Percentiles rank a stretch among this genome's conserved stretches.
These are phyloP conservation scores for Dryobotodes eremita DNA, from an alignment of 2,888 invertebrate species.

Conservation along the genomic window DNA sequence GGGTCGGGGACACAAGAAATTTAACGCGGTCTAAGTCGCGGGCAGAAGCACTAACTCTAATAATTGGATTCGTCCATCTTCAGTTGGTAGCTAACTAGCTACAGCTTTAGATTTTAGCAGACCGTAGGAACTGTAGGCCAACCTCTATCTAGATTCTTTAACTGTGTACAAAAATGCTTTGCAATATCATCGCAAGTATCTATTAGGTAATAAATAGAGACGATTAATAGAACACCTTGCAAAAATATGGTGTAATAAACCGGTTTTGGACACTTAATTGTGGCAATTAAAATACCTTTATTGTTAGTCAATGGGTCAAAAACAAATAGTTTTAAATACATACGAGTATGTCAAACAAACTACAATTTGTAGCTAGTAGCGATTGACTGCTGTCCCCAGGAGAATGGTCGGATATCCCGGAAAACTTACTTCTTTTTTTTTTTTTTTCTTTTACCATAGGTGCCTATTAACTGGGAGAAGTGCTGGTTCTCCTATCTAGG, in stretches of 20 bases:
- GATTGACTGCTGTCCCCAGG: too few species aligned
- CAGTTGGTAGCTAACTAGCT: not conserved
- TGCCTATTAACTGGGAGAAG: too few species aligned
- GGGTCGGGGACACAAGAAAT: not conserved
- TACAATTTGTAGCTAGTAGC: not conserved
- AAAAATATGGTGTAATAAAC: constrained; percentile 47
- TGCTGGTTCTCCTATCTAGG: too few species aligned
- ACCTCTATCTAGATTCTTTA: not conserved
- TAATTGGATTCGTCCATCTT: not conserved
- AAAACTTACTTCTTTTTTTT: too few species aligned
- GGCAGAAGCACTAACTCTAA: not conserved
- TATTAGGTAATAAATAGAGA: not conserved
- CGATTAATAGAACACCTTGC: not conserved
- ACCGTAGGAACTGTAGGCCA: not conserved
- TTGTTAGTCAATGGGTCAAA: not conserved
- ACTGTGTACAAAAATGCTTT: not conserved
- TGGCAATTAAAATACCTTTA: constrained; percentile 16
- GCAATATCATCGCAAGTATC: not conserved
- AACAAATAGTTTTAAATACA: not conserved
- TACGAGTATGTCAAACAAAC: not conserved
- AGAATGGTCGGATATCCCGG: too few species aligned
- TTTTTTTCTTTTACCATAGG: too few species aligned
- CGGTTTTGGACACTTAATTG: constrained; percentile 32
- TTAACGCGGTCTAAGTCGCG: not conserved
- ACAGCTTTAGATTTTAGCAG: not conserved